Conservation (phyloP, 1,140 invertebrate species). For the Chrysopa pallens region DNA sequence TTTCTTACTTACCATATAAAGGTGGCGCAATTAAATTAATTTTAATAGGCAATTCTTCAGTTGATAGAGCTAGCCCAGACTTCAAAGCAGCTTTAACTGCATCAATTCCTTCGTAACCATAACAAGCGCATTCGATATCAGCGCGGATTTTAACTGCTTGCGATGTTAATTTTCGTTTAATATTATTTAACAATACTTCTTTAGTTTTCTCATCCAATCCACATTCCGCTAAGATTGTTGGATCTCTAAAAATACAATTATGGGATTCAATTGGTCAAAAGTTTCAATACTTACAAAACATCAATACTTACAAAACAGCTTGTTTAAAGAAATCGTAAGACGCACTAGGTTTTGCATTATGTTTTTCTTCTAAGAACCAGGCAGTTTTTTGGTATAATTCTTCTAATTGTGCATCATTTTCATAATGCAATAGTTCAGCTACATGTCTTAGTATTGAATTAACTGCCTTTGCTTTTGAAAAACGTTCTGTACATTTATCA, state of each 20-base stretch:
- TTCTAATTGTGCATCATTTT: slow-evolving; percentile 81
- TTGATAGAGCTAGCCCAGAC: slow-evolving; percentile 82
- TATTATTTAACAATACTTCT: slow-evolving; percentile 83
- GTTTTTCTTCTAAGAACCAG: slow-evolving; percentile 97
- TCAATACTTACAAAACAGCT: slow-evolving; percentile 70
- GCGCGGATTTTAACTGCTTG: slow-evolving; percentile 96
- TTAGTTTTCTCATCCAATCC: slow-evolving; percentile 85
- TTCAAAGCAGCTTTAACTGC: slow-evolving; percentile 90
- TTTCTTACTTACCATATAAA: slow-evolving; percentile 67
- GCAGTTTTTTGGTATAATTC: slow-evolving; percentile 95
- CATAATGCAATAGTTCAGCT: slow-evolving; percentile 83
- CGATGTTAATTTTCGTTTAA: slow-evolving; percentile 89
- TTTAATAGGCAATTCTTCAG: slow-evolving; percentile 87
- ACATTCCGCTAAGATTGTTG: slow-evolving; percentile 89
- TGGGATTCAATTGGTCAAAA: slow-evolving; percentile 4
- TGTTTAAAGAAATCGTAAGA: slow-evolving; percentile 95
- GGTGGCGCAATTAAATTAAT: slow-evolving; percentile 99
- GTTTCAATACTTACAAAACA: not conserved
- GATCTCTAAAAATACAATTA: slow-evolving; percentile 47
- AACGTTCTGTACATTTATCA: slow-evolving; percentile 94
- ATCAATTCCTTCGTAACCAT: slow-evolving; percentile 97
- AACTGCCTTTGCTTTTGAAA: slow-evolving; percentile 96
- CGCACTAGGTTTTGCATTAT: slow-evolving; percentile 68
- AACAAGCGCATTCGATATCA: slow-evolving; percentile 97
- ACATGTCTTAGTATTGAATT: slow-evolving; percentile 97